Conservation (phyloP, 1,140 invertebrate genomes). For the Neotoxoptera formosana region DNA sequence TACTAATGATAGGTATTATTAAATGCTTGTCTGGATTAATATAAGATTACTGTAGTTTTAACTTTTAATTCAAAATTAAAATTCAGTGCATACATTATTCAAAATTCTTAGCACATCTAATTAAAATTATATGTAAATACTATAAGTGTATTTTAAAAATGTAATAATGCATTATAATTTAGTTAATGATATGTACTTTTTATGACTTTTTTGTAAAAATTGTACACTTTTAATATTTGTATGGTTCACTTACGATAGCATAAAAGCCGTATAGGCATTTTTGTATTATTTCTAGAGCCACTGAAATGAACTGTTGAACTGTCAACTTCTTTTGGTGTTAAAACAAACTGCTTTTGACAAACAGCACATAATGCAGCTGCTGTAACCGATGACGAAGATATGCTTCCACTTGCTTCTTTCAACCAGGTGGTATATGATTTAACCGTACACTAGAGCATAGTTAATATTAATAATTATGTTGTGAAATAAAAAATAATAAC, state of each 20-base stretch:
- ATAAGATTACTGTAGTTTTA: background rate
- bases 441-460: slow-evolving; percentile 86
- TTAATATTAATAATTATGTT: background rate
- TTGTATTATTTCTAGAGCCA: slow-evolving; percentile 77
- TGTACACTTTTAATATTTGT: background rate
- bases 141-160: background rate
- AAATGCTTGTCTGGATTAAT: background rate
- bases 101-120: background rate
- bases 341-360: slow-evolving; percentile 43
- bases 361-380: slow-evolving; percentile 21
- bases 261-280: slow-evolving; percentile 84
- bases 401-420: slow-evolving; percentile 73
- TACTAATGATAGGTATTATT: background rate
- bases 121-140: background rate
- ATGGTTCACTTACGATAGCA: slow-evolving; percentile 75
- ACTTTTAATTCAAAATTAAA: background rate
- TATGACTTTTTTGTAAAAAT: background rate
- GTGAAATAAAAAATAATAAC: background rate
- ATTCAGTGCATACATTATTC: background rate
- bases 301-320: slow-evolving; percentile 89
- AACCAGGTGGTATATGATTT: slow-evolving; percentile 98
- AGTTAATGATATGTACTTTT: background rate
- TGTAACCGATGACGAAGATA: background rate
- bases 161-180: background rate
- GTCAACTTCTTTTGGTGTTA: slow-evolving; percentile 75